phyloP scores from a whole-genome alignment of 2,888 invertebrate species.

The Amphiduros pacificus region DNA sequence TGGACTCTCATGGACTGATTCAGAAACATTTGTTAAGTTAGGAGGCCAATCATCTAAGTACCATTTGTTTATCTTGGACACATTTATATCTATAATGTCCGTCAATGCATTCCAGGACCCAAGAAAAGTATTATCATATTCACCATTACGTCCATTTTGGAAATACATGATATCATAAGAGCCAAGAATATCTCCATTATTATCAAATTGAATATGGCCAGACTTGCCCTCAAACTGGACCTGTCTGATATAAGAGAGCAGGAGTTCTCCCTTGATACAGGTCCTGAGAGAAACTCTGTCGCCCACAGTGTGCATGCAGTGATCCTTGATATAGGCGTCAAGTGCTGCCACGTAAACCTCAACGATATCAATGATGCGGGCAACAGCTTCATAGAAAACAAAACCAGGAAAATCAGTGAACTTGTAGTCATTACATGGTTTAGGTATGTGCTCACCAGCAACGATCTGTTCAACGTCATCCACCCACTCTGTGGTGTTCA shows the following conservation, averaged over 20 bases:
- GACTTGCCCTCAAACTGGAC: slow-evolving; percentile 27
- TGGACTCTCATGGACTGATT: too few species aligned
- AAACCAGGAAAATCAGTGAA: slow-evolving; percentile 18
- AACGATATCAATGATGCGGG: slow-evolving; percentile 36
- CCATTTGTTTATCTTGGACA: too few species aligned
- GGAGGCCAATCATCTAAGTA: too few species aligned
- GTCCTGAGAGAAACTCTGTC: slow-evolving; percentile 8
- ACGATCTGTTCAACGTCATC: too few species aligned
- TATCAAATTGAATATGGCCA: slow-evolving; percentile 26
- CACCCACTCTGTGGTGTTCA: too few species aligned
- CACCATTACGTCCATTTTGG: not conserved
- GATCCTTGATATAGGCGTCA: slow-evolving; percentile 31
- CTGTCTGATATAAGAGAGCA: slow-evolving; percentile 27
- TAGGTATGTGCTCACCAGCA: too few species aligned
- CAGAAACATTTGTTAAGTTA: too few species aligned
- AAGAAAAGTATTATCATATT: not conserved
- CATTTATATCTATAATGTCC: too few species aligned
- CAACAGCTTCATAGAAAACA: slow-evolving; percentile 20
- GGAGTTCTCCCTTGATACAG: slow-evolving; percentile 33
- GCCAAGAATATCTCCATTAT: slow-evolving; percentile 39
- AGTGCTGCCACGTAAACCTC: slow-evolving; percentile 39
- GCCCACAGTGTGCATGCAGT: slow-evolving; percentile 31
- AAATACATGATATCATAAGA: slow-evolving; percentile 24
- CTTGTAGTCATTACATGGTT: slow-evolving; percentile 2
- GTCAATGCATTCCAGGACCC: too few species aligned